A percentile compares a stretch with the other conserved stretches of the same genome.
These are phyloP conservation scores for Caenorhabditis wallacei DNA, from an alignment of 2,888 invertebrate species.

Conservation along the genomic window DNA sequence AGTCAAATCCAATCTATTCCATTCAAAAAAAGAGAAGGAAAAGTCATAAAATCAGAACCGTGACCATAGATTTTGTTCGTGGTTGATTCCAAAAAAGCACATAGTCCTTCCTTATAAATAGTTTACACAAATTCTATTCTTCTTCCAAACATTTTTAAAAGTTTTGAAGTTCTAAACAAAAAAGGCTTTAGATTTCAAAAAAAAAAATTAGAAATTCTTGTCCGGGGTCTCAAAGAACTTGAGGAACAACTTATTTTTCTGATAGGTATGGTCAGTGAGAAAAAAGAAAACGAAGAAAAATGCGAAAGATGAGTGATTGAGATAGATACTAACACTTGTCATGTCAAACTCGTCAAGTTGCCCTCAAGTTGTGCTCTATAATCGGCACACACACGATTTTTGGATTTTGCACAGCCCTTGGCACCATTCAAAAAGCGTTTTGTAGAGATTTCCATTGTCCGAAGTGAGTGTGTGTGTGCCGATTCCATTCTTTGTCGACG, in stretches of 20 bases:
- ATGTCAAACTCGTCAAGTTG: slow-evolving; percentile 50
- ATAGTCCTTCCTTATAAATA: slow-evolving; percentile 15
- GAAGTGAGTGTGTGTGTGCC: too few relatives aligned
- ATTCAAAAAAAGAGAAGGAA: neutral
- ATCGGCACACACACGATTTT: slow-evolving; percentile 11
- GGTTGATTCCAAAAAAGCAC: neutral
- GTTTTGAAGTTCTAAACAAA: slow-evolving; percentile 46
- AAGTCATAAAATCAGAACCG: slow-evolving; percentile 47
- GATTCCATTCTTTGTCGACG: slow-evolving; percentile 36
- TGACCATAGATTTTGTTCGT: slow-evolving; percentile 4
- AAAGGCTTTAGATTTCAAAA: slow-evolving; percentile 22
- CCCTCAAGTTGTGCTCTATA: slow-evolving; percentile 48
- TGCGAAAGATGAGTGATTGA: slow-evolving; percentile 40
- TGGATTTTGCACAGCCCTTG: slow-evolving; percentile 1
- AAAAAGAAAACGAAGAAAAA: slow-evolving; percentile 2
- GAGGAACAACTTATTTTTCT: neutral
- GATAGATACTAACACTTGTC: slow-evolving; percentile 59
- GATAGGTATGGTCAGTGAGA: neutral
- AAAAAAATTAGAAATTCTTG: neutral
- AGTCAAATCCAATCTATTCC: slow-evolving; percentile 36
- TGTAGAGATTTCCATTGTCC: slow-evolving; percentile 46
- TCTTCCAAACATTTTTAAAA: slow-evolving; percentile 41
- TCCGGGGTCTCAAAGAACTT: neutral
- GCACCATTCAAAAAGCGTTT: slow-evolving; percentile 35
- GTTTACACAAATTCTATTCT: slow-evolving; percentile 33